Evolutionary conservation across 2,888 invertebrate genomes (phyloP), one percentile per base, ranked within the genome.

Genomic region (Drosophila subsilvestris): DNA sequence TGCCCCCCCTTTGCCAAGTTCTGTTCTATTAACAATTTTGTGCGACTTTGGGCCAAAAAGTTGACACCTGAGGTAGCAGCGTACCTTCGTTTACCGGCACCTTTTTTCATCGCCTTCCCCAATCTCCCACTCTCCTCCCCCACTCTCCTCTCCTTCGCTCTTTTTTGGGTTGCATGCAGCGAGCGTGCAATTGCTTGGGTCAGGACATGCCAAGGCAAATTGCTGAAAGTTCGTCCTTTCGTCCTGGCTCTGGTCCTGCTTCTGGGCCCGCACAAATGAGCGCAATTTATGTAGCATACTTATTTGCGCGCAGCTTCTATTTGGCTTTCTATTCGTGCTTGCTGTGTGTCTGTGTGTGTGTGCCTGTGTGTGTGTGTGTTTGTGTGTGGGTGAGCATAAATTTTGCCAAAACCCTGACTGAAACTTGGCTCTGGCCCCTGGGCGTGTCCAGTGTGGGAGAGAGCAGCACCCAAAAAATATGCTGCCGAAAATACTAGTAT

Each of bases 151-250:
- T 25, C 25, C 2, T 20, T 25, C 25, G 4, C 22, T 43, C 3
- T 37, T 56, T 55, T 45, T 42, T 50, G 29, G 14, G 57, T 49
- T 63, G 73, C 53, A 63, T 51, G 57, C 42, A 58, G 25, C 22
- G 22, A n/a, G 22, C 20, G 18, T 74, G 74, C 74, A 74, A 74
- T 74, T 67, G 58, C 74, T 68, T 51, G 63, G 74, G 49, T 59
- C 59, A 63, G 68, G 74, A 63, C 74, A 74, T 63, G 74, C 48
- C 74, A 57, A 63, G 73, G 74, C 74, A 74, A 74, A 74, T 74
- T 74, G 74, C 67, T 61, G 58, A 74, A 74, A 74, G 48, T 74
- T 74, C 17, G 74, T 63, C 73, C 49, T 61, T 22, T 22, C 22
- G 22, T 22, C 3, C 42, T 37, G 44, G 20, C 50, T 12, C 25